Evolutionary conservation across 2,797 vertebrate species (phyloP).

Genomic region (Clarias pachynema): DNA sequence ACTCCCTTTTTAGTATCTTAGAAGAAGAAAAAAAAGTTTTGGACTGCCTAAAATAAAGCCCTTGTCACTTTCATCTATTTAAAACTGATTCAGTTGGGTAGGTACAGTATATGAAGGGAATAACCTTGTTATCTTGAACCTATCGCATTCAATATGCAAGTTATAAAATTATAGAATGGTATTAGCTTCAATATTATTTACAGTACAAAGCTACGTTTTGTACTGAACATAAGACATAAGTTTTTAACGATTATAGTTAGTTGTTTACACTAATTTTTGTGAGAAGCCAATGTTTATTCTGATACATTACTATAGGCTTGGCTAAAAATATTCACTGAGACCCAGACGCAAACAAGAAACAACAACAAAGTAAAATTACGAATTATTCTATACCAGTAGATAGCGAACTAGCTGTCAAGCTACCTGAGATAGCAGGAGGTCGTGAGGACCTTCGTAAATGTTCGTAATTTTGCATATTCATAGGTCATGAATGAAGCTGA

Average conservation of each 20-base stretch:
- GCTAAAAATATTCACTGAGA: neutral
- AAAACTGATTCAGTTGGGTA: neutral
- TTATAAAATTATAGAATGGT: neutral
- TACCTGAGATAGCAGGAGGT: neutral
- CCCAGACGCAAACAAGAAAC: neutral
- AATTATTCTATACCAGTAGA: neutral
- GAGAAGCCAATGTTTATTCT: neutral
- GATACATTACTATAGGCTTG: neutral
- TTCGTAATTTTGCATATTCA: constrained; percentile 1
- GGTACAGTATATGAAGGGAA: neutral
- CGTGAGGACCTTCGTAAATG: neutral
- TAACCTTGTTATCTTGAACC: neutral
- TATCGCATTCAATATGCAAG: neutral
- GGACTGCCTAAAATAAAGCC: neutral
- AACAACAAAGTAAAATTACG: neutral
- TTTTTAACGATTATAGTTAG: neutral
- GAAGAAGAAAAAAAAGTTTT: neutral
- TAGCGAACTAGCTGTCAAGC: neutral
- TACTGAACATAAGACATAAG: too few species aligned
- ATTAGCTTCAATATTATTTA: neutral
- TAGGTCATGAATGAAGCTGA: neutral
- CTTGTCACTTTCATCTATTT: neutral
- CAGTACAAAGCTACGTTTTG: too few species aligned
- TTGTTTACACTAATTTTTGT: neutral
- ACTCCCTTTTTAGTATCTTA: neutral